Base-by-base conservation (phyloP, 2,888 invertebrate species). In the Sipha maydis region DNA sequence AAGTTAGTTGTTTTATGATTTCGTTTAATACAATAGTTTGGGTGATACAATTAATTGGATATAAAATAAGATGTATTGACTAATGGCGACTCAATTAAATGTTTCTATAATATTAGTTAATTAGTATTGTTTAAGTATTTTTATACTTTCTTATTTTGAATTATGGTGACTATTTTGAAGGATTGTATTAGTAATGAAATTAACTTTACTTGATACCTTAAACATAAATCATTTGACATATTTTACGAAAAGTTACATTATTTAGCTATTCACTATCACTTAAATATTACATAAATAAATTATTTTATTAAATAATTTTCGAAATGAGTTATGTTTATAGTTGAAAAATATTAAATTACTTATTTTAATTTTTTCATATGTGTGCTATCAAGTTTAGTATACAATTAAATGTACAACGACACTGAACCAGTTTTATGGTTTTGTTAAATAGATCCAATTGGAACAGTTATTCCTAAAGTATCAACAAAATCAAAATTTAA, bases 361-460 rank as follows among this genome's bases (percentile, higher is more conserved):
- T 56, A 19, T 56, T 61, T 61, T 61, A 61, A 25, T 61, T 61
- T 21, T 61, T 61, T 61, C 61, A 61, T 21, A 61, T 61, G 61
- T 61, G 25, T 61, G 61, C 61, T 61, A 48, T 48, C 21, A 61
- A 21, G 1, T 19, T 61, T 25, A 61, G 61, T 61, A 21, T 61
- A 61, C 8, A 21, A 61, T 61, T 61, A 56, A 56, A 56, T 56
- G 19, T 56, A 61, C 8, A 61, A 61, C 61, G 21, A 61, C 28
- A 85, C 54, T 85, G 80, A 80, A 80, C 86, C 80, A 61, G 41
- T 11, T 76, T 34, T 79, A 73, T 67, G 79, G 89, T 82, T 77
- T 89, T 86, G 38, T 89, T 89, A 28, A 89, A 78, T 91, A 94
- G 94, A 94, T 91, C 94, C 94, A 31, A 92, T 94, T 90, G 92